Evolutionary conservation across 2,113 vertebrate species (phyloP).

Genomic region (Labeo catla): DNA sequence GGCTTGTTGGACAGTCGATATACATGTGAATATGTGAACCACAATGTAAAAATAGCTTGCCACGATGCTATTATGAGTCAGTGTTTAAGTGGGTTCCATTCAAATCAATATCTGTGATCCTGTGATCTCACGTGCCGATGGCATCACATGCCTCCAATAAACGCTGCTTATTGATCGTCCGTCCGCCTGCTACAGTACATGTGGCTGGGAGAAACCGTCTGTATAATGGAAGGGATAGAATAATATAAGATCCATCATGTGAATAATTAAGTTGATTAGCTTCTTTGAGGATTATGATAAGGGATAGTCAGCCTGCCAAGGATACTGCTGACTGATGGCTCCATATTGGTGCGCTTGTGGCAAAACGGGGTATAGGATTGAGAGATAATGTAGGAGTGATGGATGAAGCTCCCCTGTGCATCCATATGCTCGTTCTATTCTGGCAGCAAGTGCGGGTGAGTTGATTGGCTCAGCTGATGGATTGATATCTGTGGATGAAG

Average conservation of each 20-base stretch:
- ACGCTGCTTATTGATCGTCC: constrained; percentile 19
- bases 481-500: constrained; percentile 42
- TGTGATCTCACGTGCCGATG: constrained; percentile 3
- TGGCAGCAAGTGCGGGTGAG: constrained; percentile 37
- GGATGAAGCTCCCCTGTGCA: constrained; percentile 24
- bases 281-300: constrained; percentile 4
- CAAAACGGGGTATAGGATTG: constrained; percentile 44
- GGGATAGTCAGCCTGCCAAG: constrained; percentile 16
- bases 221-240: neutral
- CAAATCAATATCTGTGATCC: constrained; percentile 5
- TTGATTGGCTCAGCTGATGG: constrained; percentile 39
- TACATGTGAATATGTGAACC: neutral
- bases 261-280: constrained; percentile 34
- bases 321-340: constrained; percentile 16
- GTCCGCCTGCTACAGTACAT: constrained; percentile 5
- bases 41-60: constrained; percentile 6
- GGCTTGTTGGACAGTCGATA: neutral
- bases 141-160: constrained; percentile 12
- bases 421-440: constrained; percentile 32
- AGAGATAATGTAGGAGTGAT: constrained; percentile 43
- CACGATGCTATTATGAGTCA: constrained; percentile 5
- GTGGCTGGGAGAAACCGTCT: constrained; percentile 1
- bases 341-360: constrained; percentile 18
- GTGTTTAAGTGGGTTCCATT: constrained; percentile 12
- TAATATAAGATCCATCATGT: constrained; percentile 13